Evolutionary conservation across 1,140 invertebrate species (phyloP).

Genomic region (Eupristina koningsbergeri): DNA sequence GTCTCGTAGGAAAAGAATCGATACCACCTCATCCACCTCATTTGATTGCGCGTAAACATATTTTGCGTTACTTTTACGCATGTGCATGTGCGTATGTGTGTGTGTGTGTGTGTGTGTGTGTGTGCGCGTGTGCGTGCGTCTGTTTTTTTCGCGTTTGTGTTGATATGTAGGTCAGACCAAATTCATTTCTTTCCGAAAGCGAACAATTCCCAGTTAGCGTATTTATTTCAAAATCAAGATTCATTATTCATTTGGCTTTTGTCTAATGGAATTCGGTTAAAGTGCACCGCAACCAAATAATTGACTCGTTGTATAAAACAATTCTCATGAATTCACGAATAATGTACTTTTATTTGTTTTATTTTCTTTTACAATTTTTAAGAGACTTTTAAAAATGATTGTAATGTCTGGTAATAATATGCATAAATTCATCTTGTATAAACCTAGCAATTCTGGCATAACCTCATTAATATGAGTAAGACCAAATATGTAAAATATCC

Average conservation of each 20-base stretch:
- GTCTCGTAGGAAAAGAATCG: not conserved
- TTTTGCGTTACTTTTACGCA: no score
- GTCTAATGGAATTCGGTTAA: not conserved
- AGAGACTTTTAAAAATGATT: not conserved
- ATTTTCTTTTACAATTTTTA: no score
- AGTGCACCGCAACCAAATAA: no score
- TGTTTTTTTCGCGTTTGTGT: no score
- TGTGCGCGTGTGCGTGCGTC: no score
- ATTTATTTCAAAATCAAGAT: constrained; percentile 8
- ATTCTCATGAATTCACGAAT: no score
- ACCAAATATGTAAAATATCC: not conserved
- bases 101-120: no score
- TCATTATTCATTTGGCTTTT: no score
- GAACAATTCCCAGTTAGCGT: not conserved
- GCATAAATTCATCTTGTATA: not conserved
- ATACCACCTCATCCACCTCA: not conserved
- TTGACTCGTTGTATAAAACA: not conserved
- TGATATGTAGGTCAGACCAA: no score
- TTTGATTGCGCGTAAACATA: not conserved
- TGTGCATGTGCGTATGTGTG: no score
- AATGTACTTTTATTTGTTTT: no score
- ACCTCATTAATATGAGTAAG: not conserved
- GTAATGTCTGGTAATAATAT: not conserved
- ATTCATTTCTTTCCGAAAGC: no score
- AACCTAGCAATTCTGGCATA: not conserved